phyloP scores from a whole-genome alignment of 2,113 vertebrate species.

The Galemys pyrenaicus region DNA sequence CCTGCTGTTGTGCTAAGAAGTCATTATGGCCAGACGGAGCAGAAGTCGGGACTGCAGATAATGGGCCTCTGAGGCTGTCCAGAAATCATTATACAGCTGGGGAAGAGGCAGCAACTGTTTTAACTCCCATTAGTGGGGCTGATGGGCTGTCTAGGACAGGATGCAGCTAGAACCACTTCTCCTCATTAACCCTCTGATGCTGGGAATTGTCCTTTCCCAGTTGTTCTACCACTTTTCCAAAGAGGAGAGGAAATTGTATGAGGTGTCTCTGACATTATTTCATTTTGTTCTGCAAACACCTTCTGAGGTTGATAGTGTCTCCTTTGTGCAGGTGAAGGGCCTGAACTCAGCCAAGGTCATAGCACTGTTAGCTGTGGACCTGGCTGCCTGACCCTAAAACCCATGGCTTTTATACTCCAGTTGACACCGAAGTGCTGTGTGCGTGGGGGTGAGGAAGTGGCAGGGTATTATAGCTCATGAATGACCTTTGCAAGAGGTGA shows the following conservation, averaged over 20 bases:
- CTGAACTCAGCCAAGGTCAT: neutral
- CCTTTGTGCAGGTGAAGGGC: neutral
- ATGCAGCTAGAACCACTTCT: conserved; percentile 80
- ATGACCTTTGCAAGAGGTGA: neutral
- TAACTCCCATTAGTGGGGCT: conserved; percentile 86
- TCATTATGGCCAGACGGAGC: conserved; percentile 84
- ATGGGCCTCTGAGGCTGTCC: conserved; percentile 85
- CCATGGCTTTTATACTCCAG: neutral
- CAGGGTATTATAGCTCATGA: neutral
- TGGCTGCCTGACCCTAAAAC: neutral
- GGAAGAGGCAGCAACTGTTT: conserved; percentile 86
- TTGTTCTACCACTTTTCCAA: neutral
- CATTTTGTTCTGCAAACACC: conserved; percentile 7
- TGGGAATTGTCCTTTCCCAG: neutral
- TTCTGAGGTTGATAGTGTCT: neutral
- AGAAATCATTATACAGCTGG: conserved; percentile 84
- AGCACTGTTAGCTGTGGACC: neutral
- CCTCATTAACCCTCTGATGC: conserved; percentile 69
- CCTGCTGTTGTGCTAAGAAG: conserved; percentile 83
- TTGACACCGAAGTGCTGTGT: neutral
- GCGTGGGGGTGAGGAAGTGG: neutral
- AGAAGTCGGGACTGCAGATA: conserved; percentile 85
- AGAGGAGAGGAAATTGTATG: neutral
- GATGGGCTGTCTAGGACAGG: conserved; percentile 87
- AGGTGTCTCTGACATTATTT: neutral